These are phyloP conservation scores for Erebia ligea DNA, from an alignment of 2,888 invertebrate species.

Conservation along the genomic window DNA sequence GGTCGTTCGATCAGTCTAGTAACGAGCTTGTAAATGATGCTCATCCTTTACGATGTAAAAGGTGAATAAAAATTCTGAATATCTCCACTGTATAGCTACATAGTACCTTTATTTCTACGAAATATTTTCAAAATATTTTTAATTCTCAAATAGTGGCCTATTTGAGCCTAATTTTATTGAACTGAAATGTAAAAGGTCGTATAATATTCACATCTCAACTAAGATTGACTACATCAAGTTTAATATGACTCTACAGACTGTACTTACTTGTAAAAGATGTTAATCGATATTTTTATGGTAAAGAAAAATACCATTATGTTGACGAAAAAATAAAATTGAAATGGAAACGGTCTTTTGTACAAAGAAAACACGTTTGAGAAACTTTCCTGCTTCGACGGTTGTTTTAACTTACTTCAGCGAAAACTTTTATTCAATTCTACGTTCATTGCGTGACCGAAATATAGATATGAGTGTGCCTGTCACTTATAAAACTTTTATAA, in stretches of 20 bases:
- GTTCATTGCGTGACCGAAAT: conserved; percentile 22
- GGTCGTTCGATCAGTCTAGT: conserved; percentile 69
- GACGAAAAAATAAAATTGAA: neutral
- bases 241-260: too few species aligned
- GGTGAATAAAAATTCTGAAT: conserved; percentile 14
- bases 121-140: too few species aligned
- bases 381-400: conserved; percentile 9
- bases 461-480: conserved; percentile 11
- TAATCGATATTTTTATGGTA: too few species aligned
- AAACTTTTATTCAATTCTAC: conserved; percentile 24
- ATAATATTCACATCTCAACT: too few species aligned
- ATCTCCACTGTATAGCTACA: neutral
- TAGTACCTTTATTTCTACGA: too few species aligned
- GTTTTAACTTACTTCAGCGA: conserved; percentile 20
- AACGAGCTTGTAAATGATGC: conserved; percentile 37
- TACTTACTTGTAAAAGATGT: too few species aligned
- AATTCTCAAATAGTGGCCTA: too few species aligned
- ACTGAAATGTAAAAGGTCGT: too few species aligned
- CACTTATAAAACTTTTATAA: conserved; percentile 12
- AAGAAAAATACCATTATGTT: neutral
- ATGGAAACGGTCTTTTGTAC: neutral
- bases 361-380: conserved; percentile 17
- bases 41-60: conserved; percentile 22
- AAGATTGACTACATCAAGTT: too few species aligned
- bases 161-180: too few species aligned